Conservation (phyloP, 2,888 invertebrate genomes). For the Therioaphis trifolii region DNA sequence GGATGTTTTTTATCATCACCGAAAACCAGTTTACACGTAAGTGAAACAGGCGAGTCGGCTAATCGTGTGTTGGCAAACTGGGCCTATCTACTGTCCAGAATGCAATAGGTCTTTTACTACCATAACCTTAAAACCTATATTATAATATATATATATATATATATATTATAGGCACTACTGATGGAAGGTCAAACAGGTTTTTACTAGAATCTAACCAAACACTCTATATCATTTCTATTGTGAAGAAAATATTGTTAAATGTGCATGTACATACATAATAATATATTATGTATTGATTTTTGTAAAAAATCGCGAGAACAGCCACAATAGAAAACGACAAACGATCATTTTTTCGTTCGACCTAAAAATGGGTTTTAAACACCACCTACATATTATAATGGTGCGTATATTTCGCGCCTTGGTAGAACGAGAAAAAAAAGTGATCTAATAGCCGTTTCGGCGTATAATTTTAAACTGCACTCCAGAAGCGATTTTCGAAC, state of each 20-base stretch:
- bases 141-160: neutral
- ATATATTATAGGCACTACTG: neutral
- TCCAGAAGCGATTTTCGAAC: neutral
- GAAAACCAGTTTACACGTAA: too few species aligned
- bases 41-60: too few species aligned
- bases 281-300: neutral
- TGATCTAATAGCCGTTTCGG: neutral
- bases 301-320: neutral
- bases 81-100: too few species aligned
- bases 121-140: conserved; percentile 11
- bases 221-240: neutral
- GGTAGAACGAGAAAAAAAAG: neutral
- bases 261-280: neutral
- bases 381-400: neutral
- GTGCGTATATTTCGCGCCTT: neutral
- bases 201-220: neutral
- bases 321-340: neutral
- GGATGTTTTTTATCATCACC: too few species aligned
- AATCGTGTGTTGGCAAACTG: too few species aligned
- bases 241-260: neutral
- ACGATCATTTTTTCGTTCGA: neutral
- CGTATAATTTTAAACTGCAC: neutral
- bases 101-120: neutral
- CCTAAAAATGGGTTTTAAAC: neutral
- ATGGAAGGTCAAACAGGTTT: neutral